Evolutionary conservation across 2,888 invertebrate species (phyloP), one percentile per base, ranked within the genome.

Genomic region (Euspilapteryx auroguttella): DNA sequence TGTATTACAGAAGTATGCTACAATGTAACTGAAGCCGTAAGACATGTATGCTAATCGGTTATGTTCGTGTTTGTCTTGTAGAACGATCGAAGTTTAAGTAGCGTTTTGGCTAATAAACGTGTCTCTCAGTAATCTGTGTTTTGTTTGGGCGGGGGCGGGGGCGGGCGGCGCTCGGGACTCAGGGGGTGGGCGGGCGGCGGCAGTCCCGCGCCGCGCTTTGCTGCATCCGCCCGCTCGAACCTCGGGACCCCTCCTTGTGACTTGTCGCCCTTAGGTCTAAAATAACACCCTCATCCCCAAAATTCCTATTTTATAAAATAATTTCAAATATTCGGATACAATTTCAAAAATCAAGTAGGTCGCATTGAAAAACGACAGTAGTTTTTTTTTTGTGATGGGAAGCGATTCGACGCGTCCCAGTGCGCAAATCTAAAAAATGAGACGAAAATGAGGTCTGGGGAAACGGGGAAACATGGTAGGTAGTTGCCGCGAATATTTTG

Each of bases 131-230:
- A 61, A 68, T 62, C 49, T 59, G 68, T 66, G 71, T 69, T 71
- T 66, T 64, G 71, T 63, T n/a, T 71, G 50, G 54, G 49, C 55
- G 44, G 46, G 45, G 54, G 46, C 45, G 41, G 46, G 47, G 44
- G 43, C 49, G 49, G 40, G 49, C 39, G 40, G 34, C 49, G 42
- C 49, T 49, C 53, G 50, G 47, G 52, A 45, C 42, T 41, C 45
- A 41, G 44, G 40, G 35, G 38, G 38, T 44, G 38, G 34, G 48
- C 41, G 39, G 39, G 34, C 44, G 41, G 55, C 55, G 57, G 59
- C 68, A 69, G 75, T 71, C 59, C 61, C 73, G 75, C 65, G 75
- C 56, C 53, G 64, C 61, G 64, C 71, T 66, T 59, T 61, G 65
- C 48, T 47, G 40, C 55, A 65, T 55, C 49, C 55, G 65, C 56